phyloP scores from a whole-genome alignment of 2,113 vertebrate species.

The Elephantulus edwardii region DNA sequence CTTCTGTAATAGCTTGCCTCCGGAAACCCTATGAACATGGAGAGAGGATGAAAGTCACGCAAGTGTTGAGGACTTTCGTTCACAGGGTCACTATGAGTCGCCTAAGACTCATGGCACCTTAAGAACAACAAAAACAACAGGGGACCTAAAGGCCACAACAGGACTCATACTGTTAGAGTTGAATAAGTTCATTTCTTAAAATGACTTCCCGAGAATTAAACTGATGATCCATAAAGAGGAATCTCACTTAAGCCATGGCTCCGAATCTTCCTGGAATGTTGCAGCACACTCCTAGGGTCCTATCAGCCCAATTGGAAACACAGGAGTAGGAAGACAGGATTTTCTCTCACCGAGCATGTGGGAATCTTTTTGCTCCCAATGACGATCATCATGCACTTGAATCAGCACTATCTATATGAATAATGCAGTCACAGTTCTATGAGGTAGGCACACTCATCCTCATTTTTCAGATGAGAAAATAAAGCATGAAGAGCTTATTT shows the following conservation, averaged over 20 bases:
- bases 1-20: too few species aligned
- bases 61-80: too few species aligned
- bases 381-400: background rate
- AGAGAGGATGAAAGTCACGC: too few species aligned
- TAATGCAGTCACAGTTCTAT: background rate
- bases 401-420: background rate
- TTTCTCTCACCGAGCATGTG: background rate
- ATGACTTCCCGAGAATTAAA: background rate
- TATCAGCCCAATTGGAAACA: background rate
- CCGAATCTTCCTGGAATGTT: background rate
- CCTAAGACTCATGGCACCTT: too few species aligned
- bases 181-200: background rate
- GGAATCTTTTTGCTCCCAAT: background rate
- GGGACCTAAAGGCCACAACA: too few species aligned
- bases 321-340: background rate
- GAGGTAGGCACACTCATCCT: background rate
- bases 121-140: too few species aligned
- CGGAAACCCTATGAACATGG: too few species aligned
- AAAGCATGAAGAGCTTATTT: background rate
- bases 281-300: background rate
- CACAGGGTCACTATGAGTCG: too few species aligned
- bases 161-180: background rate
- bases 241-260: background rate
- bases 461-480: background rate
- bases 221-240: background rate